Conservation (phyloP, 2,113 vertebrate genomes). For the Halcyon senegalensis region DNA sequence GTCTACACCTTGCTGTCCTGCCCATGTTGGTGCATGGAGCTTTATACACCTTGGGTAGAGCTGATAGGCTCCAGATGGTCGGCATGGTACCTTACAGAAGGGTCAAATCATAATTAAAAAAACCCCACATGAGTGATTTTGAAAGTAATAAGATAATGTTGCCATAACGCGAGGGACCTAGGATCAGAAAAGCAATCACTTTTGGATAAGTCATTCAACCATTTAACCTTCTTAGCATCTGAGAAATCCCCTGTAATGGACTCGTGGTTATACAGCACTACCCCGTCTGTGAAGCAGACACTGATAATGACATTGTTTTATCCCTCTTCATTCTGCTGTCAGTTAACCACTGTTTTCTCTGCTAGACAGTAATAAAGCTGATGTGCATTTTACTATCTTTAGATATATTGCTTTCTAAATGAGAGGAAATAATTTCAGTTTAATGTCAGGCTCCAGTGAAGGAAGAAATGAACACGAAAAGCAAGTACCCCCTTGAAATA, state of each 20-base stretch:
- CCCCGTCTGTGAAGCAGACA: not conserved
- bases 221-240: slow-evolving; percentile 61
- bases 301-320: slow-evolving; percentile 22
- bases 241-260: slow-evolving; percentile 48
- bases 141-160: slow-evolving; percentile 44
- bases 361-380: slow-evolving; percentile 36
- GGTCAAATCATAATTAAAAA: slow-evolving; percentile 14
- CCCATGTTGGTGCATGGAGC: not conserved
- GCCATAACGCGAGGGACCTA: not conserved
- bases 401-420: slow-evolving; percentile 6
- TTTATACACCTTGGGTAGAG: not conserved
- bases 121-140: not conserved
- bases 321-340: slow-evolving; percentile 6
- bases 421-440: slow-evolving; percentile 27
- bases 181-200: slow-evolving; percentile 57
- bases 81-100: not conserved
- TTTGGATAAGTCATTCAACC: slow-evolving; percentile 39
- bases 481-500: slow-evolving; percentile 30
- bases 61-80: slow-evolving; percentile 11
- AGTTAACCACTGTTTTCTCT: slow-evolving; percentile 40
- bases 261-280: not conserved
- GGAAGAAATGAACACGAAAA: slow-evolving; percentile 44
- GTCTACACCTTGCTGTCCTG: not conserved
- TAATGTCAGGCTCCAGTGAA: slow-evolving; percentile 33
- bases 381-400: slow-evolving; percentile 32